Evolutionary conservation across 1,140 invertebrate genomes (phyloP), one percentile per base, ranked within the genome.

Genomic region (Panagrolaimus sp.): DNA sequence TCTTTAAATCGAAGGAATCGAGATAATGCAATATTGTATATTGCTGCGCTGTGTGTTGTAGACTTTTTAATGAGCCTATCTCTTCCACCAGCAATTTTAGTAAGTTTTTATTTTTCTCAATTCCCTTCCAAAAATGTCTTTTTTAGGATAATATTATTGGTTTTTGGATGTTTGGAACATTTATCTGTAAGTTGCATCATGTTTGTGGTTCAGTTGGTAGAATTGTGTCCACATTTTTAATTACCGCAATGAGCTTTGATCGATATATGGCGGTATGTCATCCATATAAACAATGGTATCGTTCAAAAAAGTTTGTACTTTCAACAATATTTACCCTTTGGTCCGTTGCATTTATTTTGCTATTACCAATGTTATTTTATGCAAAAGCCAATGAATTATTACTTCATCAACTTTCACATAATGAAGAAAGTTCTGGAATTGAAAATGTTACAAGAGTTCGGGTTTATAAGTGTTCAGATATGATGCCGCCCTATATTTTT

Each of bases 181-280:
- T 67, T 1, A 71, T 81, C 17, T 81, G 79, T 65, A 81, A 81
- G 71, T 52, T 76, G 15, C 80, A 82, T 66, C 80, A 82, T 66
- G 71, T 80, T 14, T 82, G 73, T 55, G 81, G 80, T 8, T 74
- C 71, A 38, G 81, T 82, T 17, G 81, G 80, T 14, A 62, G 80
- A 66, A 83, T 82, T 45, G 77, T 79, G 2, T 83, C 85, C 1
- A 86, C 85, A 4, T 86, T 86, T 73, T 82, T 86, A 24, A 78
- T 86, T 12, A 85, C 84, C 0, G 84, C 84, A 15, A 85, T 86
- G 84, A 83, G 83, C 10, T 85, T 85, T 62, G 85, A 86, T 71
- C 77, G 85, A 28, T 86, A 83, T 68, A 79, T 86, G 72, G 85
- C 85, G 21, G 84, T 86, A 28, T 86, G 85, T 71, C 79, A 83